Evolutionary conservation across 2,888 invertebrate species (phyloP).

Genomic region (Sinodicranocentrus sp.): DNA sequence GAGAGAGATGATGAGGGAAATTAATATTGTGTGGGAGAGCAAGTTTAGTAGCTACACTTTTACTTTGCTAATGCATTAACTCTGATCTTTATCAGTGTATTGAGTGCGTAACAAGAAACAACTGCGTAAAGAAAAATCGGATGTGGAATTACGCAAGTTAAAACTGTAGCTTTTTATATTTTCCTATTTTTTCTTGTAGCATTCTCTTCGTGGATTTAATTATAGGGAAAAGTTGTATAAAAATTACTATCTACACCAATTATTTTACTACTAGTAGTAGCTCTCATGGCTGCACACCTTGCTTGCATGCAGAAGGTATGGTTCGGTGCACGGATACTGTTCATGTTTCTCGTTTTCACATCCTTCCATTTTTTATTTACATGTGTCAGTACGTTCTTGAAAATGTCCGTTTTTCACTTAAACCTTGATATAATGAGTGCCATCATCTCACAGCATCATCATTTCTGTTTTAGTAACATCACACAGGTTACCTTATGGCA

Average conservation of each 20-base stretch:
- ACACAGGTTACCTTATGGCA: slow-evolving; percentile 25
- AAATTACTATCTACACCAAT: slow-evolving; percentile 27
- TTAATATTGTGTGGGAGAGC: not conserved
- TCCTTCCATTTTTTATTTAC: slow-evolving; percentile 29
- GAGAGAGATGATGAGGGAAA: not conserved
- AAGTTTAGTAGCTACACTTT: slow-evolving; percentile 6
- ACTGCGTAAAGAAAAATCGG: slow-evolving; percentile 6
- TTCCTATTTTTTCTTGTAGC: too few relatives aligned
- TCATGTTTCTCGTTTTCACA: too few relatives aligned
- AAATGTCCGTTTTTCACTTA: slow-evolving; percentile 47
- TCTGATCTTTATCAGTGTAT: slow-evolving; percentile 8
- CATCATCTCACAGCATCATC: slow-evolving; percentile 2
- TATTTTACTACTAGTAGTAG: not conserved
- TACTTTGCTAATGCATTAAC: slow-evolving; percentile 13
- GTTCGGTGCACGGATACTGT: too few relatives aligned
- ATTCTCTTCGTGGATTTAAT: slow-evolving; percentile 33
- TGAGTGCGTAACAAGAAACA: slow-evolving; percentile 22
- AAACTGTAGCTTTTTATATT: too few relatives aligned
- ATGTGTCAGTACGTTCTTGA: slow-evolving; percentile 59
- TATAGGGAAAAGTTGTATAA: slow-evolving; percentile 14
- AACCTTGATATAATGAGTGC: slow-evolving; percentile 39
- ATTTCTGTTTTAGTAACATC: not conserved
- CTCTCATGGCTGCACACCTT: too few relatives aligned
- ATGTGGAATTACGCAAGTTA: not conserved
- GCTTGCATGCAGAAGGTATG: too few relatives aligned